Conservation (phyloP, 2,113 vertebrate genomes). For the Phocoena sinus region DNA sequence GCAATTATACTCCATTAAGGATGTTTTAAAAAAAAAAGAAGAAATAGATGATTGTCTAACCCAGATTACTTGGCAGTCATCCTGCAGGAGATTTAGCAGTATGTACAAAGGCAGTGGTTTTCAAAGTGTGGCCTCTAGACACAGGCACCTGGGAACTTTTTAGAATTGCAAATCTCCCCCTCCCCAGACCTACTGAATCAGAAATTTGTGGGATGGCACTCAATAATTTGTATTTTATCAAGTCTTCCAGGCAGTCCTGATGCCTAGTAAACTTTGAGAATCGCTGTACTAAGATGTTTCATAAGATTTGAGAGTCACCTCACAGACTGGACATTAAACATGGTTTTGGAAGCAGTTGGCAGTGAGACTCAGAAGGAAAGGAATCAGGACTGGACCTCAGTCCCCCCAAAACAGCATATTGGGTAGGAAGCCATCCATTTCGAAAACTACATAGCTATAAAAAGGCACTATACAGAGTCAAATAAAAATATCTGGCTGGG, state of each 20-base stretch:
- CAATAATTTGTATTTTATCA: background rate
- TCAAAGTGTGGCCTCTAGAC: background rate
- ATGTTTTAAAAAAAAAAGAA: background rate
- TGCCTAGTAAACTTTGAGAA: background rate
- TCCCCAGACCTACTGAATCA: background rate
- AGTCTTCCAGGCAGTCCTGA: background rate
- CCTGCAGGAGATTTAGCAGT: background rate
- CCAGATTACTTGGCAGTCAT: background rate
- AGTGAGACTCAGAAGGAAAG: background rate
- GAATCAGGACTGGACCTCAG: background rate
- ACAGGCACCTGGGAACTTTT: background rate
- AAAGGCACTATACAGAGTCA: background rate
- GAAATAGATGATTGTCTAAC: background rate
- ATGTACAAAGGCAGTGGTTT: background rate
- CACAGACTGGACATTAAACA: background rate
- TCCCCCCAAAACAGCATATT: background rate
- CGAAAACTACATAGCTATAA: background rate
- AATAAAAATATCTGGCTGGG: background rate
- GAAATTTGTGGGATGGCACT: background rate
- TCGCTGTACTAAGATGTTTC: background rate
- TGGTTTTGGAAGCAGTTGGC: background rate
- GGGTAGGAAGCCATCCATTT: background rate
- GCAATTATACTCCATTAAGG: too few relatives aligned
- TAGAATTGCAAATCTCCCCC: background rate
- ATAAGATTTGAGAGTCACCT: background rate